Evolutionary conservation across 2,113 vertebrate genomes (phyloP), one percentile per base, ranked within the genome.

Genomic region (Stegastes partitus): DNA sequence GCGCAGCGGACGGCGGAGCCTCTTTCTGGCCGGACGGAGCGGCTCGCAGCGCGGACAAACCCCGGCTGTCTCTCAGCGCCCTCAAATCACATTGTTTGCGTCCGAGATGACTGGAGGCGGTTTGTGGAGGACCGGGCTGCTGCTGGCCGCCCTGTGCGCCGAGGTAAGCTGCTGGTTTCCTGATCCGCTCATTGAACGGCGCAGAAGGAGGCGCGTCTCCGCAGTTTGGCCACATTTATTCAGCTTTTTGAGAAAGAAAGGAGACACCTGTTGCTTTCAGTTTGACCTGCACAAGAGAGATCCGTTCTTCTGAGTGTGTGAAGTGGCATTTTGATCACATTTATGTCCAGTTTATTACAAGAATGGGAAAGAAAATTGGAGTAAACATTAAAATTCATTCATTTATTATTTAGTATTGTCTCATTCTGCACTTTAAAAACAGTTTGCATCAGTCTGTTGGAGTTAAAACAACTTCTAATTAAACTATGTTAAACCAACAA

Each of bases 91-190:
- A 5, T 50, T 1, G 5, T 42, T 72, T 54, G 77, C 65, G 68
- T 49, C 44, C 79, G 86, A 83, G 81, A 93, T 93, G 92, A 86
- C 77, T 81, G 68, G 77, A 18, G 75, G 70, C 83, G 71, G 89
- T 57, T 26, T 10, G 73, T 76, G 80, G 79, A 80, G 74, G 12
- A 21, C 61, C 0, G 88, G 73, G 37, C 26, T 90, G 67, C 12
- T 93, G 15, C 84, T 94, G 19, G 57, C 93, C 3, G 80, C 83
- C 44, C 71, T 53, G 15, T 82, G 55, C 47, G 34, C 73, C 61
- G 61, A 93, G 94, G 94, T 94, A 91, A 77, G 91, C 50, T 1
- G 19, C 49, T 2, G 15, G 3, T 25, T 66, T 74, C 16, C 45
- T 58, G 44, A 22, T 74, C 19, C 56, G 22, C 11, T 71, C 81